A percentile compares a stretch with the other conserved stretches of the same genome.
Conservation (phyloP, 2,888 invertebrate genomes). For the Phyllotreta cruciferae region DNA sequence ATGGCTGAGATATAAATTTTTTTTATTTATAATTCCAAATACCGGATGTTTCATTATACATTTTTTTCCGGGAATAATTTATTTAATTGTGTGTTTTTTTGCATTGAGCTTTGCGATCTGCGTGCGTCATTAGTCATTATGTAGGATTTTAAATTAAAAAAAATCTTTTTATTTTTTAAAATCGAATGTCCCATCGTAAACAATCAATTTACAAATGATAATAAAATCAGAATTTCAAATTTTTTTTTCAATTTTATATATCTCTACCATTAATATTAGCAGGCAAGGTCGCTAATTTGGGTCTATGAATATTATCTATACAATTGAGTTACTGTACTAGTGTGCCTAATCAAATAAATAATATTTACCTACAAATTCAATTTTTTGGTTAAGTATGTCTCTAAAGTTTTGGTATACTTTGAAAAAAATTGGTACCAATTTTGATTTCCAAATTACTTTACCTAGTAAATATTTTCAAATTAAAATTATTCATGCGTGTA, state of each 20-base stretch:
- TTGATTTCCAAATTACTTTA: too few species aligned
- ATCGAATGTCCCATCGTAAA: too few species aligned
- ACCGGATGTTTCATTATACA: conserved; percentile 27
- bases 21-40: conserved; percentile 7
- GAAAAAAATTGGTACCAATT: too few species aligned
- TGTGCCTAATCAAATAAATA: too few species aligned
- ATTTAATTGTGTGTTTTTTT: conserved; percentile 24
- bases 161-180: too few species aligned
- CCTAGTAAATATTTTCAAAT: too few species aligned
- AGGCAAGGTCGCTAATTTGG: conserved; percentile 24
- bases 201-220: neutral
- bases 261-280: conserved; percentile 8
- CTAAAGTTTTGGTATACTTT: too few species aligned
- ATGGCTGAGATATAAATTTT: neutral
- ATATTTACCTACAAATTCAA: too few species aligned
- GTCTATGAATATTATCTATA: conserved; percentile 23
- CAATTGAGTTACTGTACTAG: neutral
- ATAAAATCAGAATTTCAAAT: conserved; percentile 21
- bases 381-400: too few species aligned
- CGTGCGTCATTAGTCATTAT: conserved; percentile 18
- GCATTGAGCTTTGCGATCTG: conserved; percentile 10
- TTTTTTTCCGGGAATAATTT: conserved; percentile 21
- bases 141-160: neutral
- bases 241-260: conserved; percentile 14
- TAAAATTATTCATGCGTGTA: too few species aligned